Percentiles rank a stretch among this genome's conserved stretches.
phyloP scores from a whole-genome alignment of 2,888 invertebrate species.

The Rhamnusium bicolor region DNA sequence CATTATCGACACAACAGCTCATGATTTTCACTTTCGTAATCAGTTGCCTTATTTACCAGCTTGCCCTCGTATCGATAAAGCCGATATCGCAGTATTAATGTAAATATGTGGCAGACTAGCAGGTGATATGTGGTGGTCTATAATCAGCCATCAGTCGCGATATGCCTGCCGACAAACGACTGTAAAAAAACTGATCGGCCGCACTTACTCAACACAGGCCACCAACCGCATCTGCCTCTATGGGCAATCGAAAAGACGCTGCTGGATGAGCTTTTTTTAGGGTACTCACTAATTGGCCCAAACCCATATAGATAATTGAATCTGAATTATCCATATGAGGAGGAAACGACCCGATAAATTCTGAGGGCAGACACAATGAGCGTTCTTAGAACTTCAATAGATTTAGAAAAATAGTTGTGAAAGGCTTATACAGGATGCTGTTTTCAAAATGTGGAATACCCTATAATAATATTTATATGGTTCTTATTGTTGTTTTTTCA shows the following conservation, averaged over 20 bases:
- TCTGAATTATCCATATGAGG: too few relatives aligned
- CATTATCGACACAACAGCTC: not conserved
- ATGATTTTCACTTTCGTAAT: conserved; percentile 23
- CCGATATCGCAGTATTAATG: conserved; percentile 55
- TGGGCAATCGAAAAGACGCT: conserved; percentile 27
- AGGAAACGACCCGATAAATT: too few relatives aligned
- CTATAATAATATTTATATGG: too few relatives aligned
- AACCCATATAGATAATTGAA: not conserved
- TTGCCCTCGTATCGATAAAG: conserved; percentile 10
- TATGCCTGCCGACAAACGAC: conserved; percentile 62
- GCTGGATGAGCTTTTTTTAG: conserved; percentile 33
- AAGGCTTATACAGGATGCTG: too few relatives aligned
- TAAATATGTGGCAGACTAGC: conserved; percentile 59
- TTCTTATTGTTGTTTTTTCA: too few relatives aligned
- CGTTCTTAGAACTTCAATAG: too few relatives aligned
- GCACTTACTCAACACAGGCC: conserved; percentile 55
- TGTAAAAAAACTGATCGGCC: conserved; percentile 60
- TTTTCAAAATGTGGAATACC: too few relatives aligned
- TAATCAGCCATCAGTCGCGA: conserved; percentile 62
- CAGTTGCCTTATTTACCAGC: conserved; percentile 2
- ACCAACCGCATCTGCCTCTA: conserved; percentile 47
- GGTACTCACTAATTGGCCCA: conserved; percentile 27
- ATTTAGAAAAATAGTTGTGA: too few relatives aligned
- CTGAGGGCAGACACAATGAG: too few relatives aligned
- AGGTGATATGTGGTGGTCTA: conserved; percentile 59